Evolutionary conservation across 2,888 invertebrate species (phyloP).

Genomic region (Cheilosia variabilis): DNA sequence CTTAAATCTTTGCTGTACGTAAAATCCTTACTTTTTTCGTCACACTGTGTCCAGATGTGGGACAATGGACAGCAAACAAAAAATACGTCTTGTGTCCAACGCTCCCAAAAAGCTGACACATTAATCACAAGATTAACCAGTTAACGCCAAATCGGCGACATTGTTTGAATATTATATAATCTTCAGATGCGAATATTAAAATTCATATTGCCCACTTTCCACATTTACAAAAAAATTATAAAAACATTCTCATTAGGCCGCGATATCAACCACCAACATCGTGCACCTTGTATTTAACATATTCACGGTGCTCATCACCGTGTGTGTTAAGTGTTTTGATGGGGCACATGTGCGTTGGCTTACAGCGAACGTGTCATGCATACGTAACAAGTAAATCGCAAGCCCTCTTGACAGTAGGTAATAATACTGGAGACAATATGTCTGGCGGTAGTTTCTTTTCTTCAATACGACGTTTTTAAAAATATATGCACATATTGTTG

Average conservation of each 20-base stretch:
- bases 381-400: conserved; percentile 56
- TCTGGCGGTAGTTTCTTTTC: conserved; percentile 65
- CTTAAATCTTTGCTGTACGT: too few species aligned
- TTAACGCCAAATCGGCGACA: not conserved
- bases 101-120: not conserved
- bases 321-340: conserved; percentile 43
- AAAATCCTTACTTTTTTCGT: too few species aligned
- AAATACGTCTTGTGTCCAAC: too few species aligned
- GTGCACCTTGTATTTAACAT: conserved; percentile 44
- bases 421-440: conserved; percentile 68
- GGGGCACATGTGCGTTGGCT: conserved; percentile 35
- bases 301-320: conserved; percentile 45
- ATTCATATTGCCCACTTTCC: conserved; percentile 5
- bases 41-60: too few species aligned
- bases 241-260: conserved; percentile 22
- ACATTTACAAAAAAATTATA: conserved; percentile 2
- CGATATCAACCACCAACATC: conserved; percentile 29
- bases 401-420: conserved; percentile 55
- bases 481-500: conserved; percentile 24
- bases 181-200: conserved; percentile 8
- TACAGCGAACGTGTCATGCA: conserved; percentile 53
- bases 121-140: not conserved
- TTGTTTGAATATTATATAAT: not conserved
- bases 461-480: conserved; percentile 29
- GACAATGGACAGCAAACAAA: too few species aligned